Percentiles rank a stretch among this genome's conserved stretches.
phyloP scores from a whole-genome alignment of 2,888 invertebrate species.

The Leptothorax acervorum region DNA sequence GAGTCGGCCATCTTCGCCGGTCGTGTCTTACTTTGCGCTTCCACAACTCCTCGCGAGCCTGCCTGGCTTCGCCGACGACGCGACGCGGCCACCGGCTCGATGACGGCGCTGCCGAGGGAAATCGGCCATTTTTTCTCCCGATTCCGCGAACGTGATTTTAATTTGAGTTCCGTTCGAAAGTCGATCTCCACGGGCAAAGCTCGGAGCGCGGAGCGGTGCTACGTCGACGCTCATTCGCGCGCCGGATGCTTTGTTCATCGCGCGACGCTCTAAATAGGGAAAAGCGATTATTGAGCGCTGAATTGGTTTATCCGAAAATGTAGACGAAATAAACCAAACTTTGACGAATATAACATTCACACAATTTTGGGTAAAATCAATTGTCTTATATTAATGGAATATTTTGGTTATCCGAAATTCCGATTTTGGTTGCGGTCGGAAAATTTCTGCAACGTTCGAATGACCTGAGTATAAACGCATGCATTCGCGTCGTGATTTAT shows the following conservation, averaged over 20 bases:
- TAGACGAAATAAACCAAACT: not conserved
- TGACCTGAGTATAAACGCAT: not conserved
- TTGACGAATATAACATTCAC: not conserved
- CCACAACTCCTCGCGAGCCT: conserved; percentile 52
- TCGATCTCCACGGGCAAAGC: conserved; percentile 41
- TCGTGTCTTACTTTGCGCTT: conserved; percentile 75
- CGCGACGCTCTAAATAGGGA: not conserved
- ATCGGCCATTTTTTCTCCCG: conserved; percentile 65
- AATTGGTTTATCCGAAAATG: not conserved
- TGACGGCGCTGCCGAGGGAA: conserved; percentile 49
- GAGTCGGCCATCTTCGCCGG: conserved; percentile 69
- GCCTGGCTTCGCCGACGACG: conserved; percentile 2
- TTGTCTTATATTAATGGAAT: not conserved
- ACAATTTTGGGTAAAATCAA: not conserved
- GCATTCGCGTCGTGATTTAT: not conserved
- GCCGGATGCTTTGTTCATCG: not conserved
- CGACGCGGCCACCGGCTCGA: conserved; percentile 25
- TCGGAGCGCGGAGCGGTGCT: not conserved
- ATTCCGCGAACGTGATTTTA: conserved; percentile 70
- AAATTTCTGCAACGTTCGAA: not conserved
- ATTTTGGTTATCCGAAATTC: not conserved
- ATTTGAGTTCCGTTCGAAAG: conserved; percentile 66
- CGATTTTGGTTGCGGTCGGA: not conserved
- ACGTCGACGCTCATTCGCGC: not conserved
- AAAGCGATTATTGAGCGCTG: not conserved